Base-by-base conservation (phyloP, 2,888 invertebrate species). In the Ganaspis brasiliensis region DNA sequence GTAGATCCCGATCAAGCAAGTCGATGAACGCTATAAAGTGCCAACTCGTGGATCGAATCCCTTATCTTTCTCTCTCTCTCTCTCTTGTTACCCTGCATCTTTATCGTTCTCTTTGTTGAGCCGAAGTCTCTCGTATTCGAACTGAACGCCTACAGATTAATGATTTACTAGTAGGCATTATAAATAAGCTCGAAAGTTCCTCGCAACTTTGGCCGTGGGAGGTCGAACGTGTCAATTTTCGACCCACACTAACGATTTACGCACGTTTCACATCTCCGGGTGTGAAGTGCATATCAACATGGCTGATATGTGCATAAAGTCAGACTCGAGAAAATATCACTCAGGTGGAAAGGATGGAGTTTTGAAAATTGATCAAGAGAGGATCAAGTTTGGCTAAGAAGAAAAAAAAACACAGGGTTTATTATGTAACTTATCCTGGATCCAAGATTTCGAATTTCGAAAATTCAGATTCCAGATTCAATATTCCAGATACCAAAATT, bases 191-290 rank as follows among this genome's bases (percentile, higher is more conserved):
- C 24, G 74, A 72, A 74, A 76, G 75, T 71, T 57, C 24, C 45
- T n/a, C 72, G 35, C 72, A 35, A 56, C 55, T 55, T 52, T 31
- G 16, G 55, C n/a, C 59, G 74, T 76, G 73, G 79, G 80, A 63
- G 81, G 79, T 81, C 81, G 77, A 85, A 84, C 84, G 82, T 82
- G 85, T 87, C 86, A 85, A 87, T 87, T 87, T 85, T 82, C 86
- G 82, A 82, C 85, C 87, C 85, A 87, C 87, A 81, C 81, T 61
- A 14, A 9, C 61, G 55, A 40, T 67, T 61, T 63, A 67, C 21
- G 45, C 21, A 14, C 40, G 24, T n/a, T 40, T 26, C 40, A 40
- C 45, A 67, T 67, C 45, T 67, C 24, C 24, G 24, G 37, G 40
- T 67, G 45, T 67, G 67, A 67, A 67, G 14, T 67, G 67, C 67